phyloP scores from a whole-genome alignment of 2,797 vertebrate species.

The Pipistrellus nathusii region DNA sequence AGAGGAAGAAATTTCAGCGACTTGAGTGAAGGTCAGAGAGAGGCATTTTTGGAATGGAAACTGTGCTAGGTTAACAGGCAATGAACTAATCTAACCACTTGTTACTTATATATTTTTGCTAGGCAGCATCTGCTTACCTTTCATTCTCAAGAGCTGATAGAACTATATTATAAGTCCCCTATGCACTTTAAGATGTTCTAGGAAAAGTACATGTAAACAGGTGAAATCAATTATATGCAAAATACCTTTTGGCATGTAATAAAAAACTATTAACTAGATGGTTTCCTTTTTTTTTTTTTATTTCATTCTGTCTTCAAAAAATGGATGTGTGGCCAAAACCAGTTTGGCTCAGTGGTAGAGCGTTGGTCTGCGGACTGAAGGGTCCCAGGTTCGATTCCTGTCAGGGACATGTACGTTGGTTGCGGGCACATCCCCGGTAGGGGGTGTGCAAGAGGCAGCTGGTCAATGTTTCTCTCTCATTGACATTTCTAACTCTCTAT shows the following conservation, averaged over 20 bases:
- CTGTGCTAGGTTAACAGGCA: background rate
- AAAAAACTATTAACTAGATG: constrained; percentile 9
- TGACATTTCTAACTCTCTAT: too few species aligned
- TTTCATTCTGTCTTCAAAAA: constrained; percentile 15
- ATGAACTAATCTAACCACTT: background rate
- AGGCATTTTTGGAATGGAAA: background rate
- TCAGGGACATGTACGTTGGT: too few species aligned
- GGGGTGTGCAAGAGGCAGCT: too few species aligned
- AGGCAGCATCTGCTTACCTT: background rate
- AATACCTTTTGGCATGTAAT: constrained; percentile 22
- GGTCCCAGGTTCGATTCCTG: too few species aligned
- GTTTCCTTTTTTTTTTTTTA: background rate
- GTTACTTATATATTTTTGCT: background rate
- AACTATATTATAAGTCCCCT: background rate
- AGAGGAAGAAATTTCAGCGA: background rate
- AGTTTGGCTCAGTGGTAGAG: too few species aligned
- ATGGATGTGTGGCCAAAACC: too few species aligned
- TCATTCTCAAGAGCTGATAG: background rate
- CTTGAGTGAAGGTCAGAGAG: background rate
- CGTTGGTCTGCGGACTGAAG: too few species aligned
- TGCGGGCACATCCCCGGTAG: too few species aligned
- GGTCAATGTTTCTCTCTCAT: too few species aligned
- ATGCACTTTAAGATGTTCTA: background rate
- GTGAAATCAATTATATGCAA: background rate
- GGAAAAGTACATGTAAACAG: background rate